A percentile compares a stretch with the other conserved stretches of the same genome.
These are phyloP conservation scores for Prunella strophiata DNA, from an alignment of 2,797 vertebrate genomes.

Conservation along the genomic window DNA sequence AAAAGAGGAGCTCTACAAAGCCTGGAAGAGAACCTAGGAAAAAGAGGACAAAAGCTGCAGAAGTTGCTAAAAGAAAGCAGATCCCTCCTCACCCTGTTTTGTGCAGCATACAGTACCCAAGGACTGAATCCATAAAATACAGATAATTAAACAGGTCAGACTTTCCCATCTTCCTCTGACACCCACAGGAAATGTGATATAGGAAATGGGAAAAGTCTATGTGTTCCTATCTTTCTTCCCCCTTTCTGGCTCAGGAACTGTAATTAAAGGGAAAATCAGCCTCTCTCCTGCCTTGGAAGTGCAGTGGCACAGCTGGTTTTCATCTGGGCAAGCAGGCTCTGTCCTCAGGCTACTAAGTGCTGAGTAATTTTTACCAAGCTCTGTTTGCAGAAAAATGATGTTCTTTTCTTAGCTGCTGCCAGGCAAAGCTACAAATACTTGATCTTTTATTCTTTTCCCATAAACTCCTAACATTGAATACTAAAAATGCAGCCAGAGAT, in stretches of 20 bases:
- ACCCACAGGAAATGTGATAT: slow-evolving; percentile 19
- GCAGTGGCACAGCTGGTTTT: slow-evolving; percentile 61
- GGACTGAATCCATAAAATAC: slow-evolving; percentile 12
- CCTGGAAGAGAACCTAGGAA: background rate
- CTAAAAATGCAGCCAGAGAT: slow-evolving; percentile 60
- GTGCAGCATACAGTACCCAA: background rate
- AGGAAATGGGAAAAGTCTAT: background rate
- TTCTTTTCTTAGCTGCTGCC: slow-evolving; percentile 59
- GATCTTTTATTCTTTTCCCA: slow-evolving; percentile 65
- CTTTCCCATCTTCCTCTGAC: background rate
- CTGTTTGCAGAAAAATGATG: slow-evolving; percentile 64
- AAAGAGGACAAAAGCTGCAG: background rate
- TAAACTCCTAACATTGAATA: slow-evolving; percentile 58
- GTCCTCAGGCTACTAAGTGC: slow-evolving; percentile 65
- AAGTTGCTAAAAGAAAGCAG: background rate
- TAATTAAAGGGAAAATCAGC: slow-evolving; percentile 54
- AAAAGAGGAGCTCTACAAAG: background rate
- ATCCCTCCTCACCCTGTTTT: background rate
- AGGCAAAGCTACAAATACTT: slow-evolving; percentile 63
- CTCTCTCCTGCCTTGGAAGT: background rate
- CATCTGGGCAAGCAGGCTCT: slow-evolving; percentile 63
- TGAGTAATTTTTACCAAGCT: slow-evolving; percentile 66
- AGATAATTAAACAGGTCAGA: slow-evolving; percentile 30
- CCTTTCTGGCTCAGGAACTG: slow-evolving; percentile 28
- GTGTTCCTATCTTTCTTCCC: background rate